phyloP scores from a whole-genome alignment of 2,797 vertebrate genomes.

The Tiaroga cobitis region DNA sequence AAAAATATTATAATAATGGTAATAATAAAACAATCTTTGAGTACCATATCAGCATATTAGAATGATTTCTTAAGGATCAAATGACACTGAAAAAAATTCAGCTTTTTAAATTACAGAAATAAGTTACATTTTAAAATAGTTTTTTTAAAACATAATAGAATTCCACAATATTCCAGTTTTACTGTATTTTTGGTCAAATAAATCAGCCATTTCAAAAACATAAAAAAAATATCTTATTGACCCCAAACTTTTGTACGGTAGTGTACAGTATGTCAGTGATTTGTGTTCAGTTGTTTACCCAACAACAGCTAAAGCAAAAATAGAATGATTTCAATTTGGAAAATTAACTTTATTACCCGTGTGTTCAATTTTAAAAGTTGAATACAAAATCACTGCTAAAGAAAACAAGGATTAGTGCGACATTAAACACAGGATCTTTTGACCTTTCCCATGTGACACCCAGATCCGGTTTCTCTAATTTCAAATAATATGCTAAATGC shows the following conservation, averaged over 20 bases:
- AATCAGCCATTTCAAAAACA: neutral
- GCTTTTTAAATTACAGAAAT: neutral
- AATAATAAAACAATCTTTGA: neutral
- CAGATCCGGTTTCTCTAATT: neutral
- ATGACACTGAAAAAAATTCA: neutral
- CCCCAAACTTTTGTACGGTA: neutral
- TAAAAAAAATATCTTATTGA: neutral
- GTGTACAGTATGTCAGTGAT: neutral
- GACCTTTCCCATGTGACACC: neutral
- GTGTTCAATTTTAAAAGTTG: neutral
- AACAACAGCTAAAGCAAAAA: neutral
- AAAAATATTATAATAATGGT: neutral
- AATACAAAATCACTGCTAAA: neutral
- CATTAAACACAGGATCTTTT: neutral
- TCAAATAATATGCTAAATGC: neutral
- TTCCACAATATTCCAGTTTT: neutral
- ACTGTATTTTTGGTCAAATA: neutral
- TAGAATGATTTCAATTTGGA: neutral
- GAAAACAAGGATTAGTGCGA: neutral
- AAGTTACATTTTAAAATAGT: neutral
- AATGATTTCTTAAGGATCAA: neutral
- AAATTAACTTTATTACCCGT: neutral
- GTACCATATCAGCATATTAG: no score
- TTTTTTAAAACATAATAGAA: neutral
- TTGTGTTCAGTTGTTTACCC: neutral